Percentiles rank a stretch among this genome's conserved stretches.
phyloP scores from a whole-genome alignment of 30 jellyfish, hydroid and myxozoan genomes.

The Clytia hemisphaerica region DNA sequence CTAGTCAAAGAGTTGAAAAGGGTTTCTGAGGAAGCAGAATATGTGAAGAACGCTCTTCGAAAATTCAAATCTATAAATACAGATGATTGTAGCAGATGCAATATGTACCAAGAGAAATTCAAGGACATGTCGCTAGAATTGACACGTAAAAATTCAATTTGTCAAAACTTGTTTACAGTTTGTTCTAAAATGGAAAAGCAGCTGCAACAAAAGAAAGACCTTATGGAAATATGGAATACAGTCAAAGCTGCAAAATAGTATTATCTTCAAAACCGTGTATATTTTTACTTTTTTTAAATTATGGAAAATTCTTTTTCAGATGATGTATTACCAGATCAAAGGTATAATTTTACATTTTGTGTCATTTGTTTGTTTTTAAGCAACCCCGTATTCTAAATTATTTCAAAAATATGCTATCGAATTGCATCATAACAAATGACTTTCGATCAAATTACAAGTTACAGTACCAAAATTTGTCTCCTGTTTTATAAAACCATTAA shows the following conservation, averaged over 20 bases:
- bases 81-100: constrained; percentile 52
- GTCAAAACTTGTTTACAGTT: constrained; percentile 33
- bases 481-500: too few relatives aligned
- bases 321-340: too few relatives aligned
- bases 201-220: constrained; percentile 46
- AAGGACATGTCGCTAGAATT: constrained; percentile 37
- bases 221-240: constrained; percentile 6
- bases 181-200: constrained; percentile 61
- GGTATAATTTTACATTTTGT: too few relatives aligned
- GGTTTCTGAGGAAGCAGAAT: constrained; percentile 71
- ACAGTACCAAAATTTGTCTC: too few relatives aligned
- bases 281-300: too few relatives aligned
- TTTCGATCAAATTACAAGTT: too few relatives aligned
- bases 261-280: too few relatives aligned
- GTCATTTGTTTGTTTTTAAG: too few relatives aligned
- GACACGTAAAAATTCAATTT: constrained; percentile 11
- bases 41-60: constrained; percentile 53
- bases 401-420: too few relatives aligned
- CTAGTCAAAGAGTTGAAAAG: constrained; percentile 56
- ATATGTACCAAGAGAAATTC: constrained; percentile 49
- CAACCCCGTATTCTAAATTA: too few relatives aligned
- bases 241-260: neutral
- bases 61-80: constrained; percentile 8
- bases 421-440: too few relatives aligned
- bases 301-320: too few relatives aligned